Conservation (phyloP, 1,140 invertebrate genomes). For the Mycetomoellerius zeteki region DNA sequence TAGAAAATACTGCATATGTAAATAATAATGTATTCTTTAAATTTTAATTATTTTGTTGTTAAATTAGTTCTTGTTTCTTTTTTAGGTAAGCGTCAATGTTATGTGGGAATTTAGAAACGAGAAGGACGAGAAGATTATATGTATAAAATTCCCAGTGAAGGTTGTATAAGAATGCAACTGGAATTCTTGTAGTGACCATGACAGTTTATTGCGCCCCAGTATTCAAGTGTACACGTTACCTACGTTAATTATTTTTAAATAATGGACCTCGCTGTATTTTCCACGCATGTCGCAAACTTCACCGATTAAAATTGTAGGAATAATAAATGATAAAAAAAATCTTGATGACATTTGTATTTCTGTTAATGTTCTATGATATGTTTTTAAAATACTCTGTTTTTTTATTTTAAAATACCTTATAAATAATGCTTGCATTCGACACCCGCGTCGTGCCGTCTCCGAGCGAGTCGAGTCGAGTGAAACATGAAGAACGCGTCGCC, state of each 20-base stretch:
- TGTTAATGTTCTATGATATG: neutral
- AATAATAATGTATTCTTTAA: no score
- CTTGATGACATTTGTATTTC: neutral
- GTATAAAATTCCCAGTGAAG: slow-evolving; percentile 89
- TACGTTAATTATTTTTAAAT: neutral
- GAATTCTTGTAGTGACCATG: neutral
- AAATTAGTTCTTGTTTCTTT: neutral
- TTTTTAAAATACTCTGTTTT: neutral
- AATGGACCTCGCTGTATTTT: neutral
- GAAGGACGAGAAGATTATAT: slow-evolving; percentile 89
- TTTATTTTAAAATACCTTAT: neutral
- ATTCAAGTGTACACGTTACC: neutral
- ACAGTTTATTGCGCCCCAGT: neutral
- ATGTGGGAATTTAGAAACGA: slow-evolving; percentile 91
- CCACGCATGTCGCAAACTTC: neutral
- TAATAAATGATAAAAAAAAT: slow-evolving; percentile 17
- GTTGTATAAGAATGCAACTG: slow-evolving; percentile 56
- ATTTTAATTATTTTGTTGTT: neutral
- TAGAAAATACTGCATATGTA: no score
- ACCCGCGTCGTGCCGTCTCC: no score
- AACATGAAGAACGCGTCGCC: no score
- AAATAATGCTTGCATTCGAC: neutral
- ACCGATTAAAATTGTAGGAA: neutral
- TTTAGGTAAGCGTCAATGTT: slow-evolving; percentile 89
- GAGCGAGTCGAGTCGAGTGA: no score